These are phyloP conservation scores for Cloeon dipterum DNA, from an alignment of 2,888 invertebrate species.

Conservation along the genomic window DNA sequence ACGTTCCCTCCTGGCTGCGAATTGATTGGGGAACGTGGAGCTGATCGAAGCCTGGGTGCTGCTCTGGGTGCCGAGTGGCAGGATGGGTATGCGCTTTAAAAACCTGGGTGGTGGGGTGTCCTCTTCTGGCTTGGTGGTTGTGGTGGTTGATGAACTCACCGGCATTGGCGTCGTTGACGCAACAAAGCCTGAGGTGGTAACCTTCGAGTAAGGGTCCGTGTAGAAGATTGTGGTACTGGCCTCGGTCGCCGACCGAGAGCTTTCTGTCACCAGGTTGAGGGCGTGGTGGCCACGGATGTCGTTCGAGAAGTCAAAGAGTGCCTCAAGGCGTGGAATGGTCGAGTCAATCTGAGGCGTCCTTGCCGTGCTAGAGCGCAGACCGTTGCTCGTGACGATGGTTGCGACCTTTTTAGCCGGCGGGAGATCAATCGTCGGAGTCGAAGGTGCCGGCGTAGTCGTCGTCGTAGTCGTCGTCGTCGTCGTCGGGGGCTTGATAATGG, in stretches of 20 bases:
- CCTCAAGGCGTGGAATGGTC: no score
- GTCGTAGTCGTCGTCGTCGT: no score
- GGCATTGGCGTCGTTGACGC: background rate
- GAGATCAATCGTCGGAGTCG: no score
- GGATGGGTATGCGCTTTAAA: background rate
- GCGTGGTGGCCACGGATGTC: no score
- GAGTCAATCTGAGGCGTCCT: no score
- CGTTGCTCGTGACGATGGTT: no score
- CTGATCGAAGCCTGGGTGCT: background rate
- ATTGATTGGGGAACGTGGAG: background rate
- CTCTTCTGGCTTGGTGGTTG: background rate
- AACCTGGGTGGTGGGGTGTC: background rate
- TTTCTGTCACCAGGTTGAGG: background rate
- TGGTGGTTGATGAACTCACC: background rate
- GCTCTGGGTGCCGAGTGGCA: background rate
- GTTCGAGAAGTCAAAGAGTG: no score
- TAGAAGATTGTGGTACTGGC: background rate
- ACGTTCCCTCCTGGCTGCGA: no score
- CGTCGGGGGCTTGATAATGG: no score
- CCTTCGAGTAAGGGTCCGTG: background rate
- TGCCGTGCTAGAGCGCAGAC: no score
- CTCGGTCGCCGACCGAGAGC: background rate
- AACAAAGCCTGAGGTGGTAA: background rate
- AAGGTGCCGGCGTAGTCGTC: no score
- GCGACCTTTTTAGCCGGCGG: no score